Evolutionary conservation across 2,797 vertebrate species (phyloP).

Genomic region (Catharus ustulatus): DNA sequence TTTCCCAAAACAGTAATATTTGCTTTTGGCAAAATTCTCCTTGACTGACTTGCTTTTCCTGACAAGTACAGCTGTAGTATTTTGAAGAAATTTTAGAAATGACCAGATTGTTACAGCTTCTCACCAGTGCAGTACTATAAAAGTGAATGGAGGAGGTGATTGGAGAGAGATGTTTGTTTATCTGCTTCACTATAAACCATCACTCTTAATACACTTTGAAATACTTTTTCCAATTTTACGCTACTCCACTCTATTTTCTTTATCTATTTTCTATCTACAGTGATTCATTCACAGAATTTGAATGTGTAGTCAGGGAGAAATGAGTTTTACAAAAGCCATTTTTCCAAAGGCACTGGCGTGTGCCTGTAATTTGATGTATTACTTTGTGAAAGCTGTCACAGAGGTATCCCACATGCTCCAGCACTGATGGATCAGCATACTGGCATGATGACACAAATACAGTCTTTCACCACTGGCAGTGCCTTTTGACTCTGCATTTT

Average conservation of each 20-base stretch:
- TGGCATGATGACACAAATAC: conserved; percentile 24
- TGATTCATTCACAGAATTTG: conserved; percentile 8
- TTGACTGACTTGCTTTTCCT: not conserved
- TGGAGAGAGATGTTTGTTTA: not conserved
- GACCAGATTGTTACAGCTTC: not conserved
- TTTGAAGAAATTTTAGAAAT: not conserved
- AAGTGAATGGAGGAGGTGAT: not conserved
- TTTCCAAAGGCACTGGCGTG: not conserved
- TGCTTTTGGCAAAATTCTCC: not conserved
- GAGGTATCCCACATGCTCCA: conserved; percentile 14
- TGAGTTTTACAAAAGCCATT: not conserved
- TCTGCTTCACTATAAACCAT: not conserved
- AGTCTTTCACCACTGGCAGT: conserved; percentile 27
- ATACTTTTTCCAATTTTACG: not conserved
- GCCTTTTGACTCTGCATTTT: conserved; percentile 49
- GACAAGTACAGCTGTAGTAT: not conserved
- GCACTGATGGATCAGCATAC: conserved; percentile 32
- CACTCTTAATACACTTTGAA: not conserved
- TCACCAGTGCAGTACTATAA: not conserved
- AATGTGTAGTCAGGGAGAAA: not conserved
- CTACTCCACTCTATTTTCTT: not conserved
- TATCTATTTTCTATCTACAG: not conserved
- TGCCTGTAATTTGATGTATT: conserved; percentile 39
- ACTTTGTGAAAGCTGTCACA: conserved; percentile 62
- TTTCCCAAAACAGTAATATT: not conserved